Conservation (phyloP, 2,888 invertebrate genomes). For the Drosophila pegasa region DNA sequence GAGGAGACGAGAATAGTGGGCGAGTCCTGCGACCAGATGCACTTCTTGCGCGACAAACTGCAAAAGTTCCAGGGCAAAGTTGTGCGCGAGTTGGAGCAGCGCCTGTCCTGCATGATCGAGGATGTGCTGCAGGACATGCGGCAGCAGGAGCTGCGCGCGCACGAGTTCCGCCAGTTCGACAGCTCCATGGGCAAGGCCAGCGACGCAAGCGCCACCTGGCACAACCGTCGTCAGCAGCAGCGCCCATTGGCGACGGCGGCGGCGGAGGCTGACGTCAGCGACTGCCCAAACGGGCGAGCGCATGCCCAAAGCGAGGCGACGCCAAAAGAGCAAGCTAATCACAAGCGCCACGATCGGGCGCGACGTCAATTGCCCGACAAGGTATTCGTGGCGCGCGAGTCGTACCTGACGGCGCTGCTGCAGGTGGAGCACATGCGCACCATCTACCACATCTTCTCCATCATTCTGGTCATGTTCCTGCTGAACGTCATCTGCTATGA, state of each 20-base stretch:
- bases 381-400: constrained; percentile 90
- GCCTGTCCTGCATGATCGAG: constrained; percentile 81
- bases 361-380: constrained; percentile 86
- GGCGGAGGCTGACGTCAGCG: constrained; percentile 52
- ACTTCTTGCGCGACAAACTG: constrained; percentile 70
- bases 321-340: constrained; percentile 17
- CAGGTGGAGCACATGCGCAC: constrained; percentile 92
- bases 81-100: constrained; percentile 79
- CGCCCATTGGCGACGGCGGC: constrained; percentile 10
- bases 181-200: constrained; percentile 7
- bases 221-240: constrained; percentile 64
- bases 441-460: constrained; percentile 93
- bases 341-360: constrained; percentile 23
- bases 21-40: constrained; percentile 43
- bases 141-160: constrained; percentile 76
- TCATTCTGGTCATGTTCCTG: constrained; percentile 90
- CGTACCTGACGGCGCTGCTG: constrained; percentile 92
- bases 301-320: constrained; percentile 37
- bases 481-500: constrained; percentile 90
- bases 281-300: constrained; percentile 49
- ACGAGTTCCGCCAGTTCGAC: constrained; percentile 81
- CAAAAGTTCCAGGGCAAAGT: constrained; percentile 74
- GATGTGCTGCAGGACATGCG: constrained; percentile 82
- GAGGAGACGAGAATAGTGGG: constrained; percentile 16
- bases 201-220: constrained; percentile 55